phyloP scores from a whole-genome alignment of 1,140 invertebrate genomes.

The Lepidotrigona ventralis region DNA sequence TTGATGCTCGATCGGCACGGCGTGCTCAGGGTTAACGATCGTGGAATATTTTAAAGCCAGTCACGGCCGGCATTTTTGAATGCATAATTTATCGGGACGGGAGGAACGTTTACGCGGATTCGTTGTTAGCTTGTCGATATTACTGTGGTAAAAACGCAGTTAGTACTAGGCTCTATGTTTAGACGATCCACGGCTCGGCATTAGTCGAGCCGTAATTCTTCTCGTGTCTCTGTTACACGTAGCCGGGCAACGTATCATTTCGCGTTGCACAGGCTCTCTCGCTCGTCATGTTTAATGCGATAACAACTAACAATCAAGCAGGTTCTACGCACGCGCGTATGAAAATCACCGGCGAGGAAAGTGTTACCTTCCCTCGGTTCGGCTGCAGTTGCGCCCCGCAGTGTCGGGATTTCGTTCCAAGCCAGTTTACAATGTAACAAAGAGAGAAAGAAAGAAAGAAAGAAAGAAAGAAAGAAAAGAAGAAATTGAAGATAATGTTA shows the following conservation, averaged over 20 bases:
- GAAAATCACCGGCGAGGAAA: constrained; percentile 38
- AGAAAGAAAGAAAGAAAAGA: no score
- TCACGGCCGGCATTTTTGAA: constrained; percentile 2
- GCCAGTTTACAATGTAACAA: background rate
- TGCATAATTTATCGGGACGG: constrained; percentile 33
- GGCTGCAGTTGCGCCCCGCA: background rate
- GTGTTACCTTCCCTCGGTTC: background rate
- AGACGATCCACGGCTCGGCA: constrained; percentile 6
- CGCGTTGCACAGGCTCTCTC: constrained; percentile 12
- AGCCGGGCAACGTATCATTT: constrained; percentile 42
- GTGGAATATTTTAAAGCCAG: background rate
- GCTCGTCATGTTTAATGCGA: constrained; percentile 43
- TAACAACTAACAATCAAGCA: constrained; percentile 43
- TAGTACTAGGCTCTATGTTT: constrained; percentile 33
- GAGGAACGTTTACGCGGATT: constrained; percentile 25
- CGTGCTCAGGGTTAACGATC: constrained; percentile 28
- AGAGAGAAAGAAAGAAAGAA: background rate
- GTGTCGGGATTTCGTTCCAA: background rate
- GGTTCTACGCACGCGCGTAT: constrained; percentile 45
- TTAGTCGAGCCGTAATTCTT: constrained; percentile 28
- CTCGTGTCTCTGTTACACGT: constrained; percentile 22
- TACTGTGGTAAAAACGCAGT: constrained; percentile 24
- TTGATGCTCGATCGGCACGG: background rate
- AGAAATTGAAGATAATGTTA: no score
- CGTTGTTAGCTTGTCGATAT: constrained; percentile 14